Base-by-base conservation (phyloP, 2,113 vertebrate genomes). In the Blennius ocellaris region DNA sequence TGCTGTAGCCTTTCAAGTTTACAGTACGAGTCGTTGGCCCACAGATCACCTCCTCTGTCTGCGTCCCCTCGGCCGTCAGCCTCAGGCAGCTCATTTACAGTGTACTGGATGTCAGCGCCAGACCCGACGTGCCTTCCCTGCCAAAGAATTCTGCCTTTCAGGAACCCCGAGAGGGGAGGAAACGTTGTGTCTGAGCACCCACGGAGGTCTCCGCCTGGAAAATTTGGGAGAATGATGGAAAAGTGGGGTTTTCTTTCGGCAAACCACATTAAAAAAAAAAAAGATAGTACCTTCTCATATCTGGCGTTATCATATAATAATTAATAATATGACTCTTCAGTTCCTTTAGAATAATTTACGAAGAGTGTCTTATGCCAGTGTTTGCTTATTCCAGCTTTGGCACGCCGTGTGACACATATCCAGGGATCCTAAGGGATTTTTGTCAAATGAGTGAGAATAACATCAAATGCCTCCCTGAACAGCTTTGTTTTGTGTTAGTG, bases 81-180 rank as follows among this genome's bases (percentile, higher is more conserved):
- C 57, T 76, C 8, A 0, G 71, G 36, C 72, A 80, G 67, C 74
- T 82, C 70, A 45, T 83, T 75, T 77, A 60, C 37, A 40, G 47
- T 39, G 44, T 16, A 50, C 15, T 36, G 72, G 61, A 55, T 83
- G 9, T 53, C 53, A 6, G 68, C 11, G 76, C 71, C 55, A 68
- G 79, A 30, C 54, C 48, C 15, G 6, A 57, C 61, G 71, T 51
- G 47, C 66, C 69, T 30, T 61, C 68, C 47, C 55, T 78, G n/a
- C 82, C 78, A 89, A 82, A 80, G 45, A 86, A 70, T 73, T 66
- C 1, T 63, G 67, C 55, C 58, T 85, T 89, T 87, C 66, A 83
- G 76, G 54, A 80, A 76, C n/a, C 14, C 17, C 3, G 44, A 30
- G 21, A 30, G 44, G 65, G 49, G 57, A 57, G 56, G 53, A 54